These are phyloP conservation scores for Callithrix jacchus DNA, from an alignment of 2,113 vertebrate species.

Conservation along the genomic window DNA sequence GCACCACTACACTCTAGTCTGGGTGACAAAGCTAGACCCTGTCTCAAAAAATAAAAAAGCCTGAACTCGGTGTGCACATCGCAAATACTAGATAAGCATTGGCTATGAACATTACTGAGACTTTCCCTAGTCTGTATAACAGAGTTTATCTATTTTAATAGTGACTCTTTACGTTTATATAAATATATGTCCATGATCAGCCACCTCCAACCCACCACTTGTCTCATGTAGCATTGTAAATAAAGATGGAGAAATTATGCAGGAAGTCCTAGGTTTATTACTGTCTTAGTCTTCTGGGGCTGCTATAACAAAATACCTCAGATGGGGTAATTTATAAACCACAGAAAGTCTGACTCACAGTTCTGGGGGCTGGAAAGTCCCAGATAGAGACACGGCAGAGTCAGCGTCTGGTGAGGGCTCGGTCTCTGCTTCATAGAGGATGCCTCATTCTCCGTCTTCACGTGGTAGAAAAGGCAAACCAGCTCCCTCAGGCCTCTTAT, in stretches of 20 bases:
- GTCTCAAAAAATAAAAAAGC: no score
- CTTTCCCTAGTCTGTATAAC: not conserved
- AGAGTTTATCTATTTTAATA: rapidly evolving
- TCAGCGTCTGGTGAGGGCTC: rapidly evolving
- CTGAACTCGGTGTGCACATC: not conserved
- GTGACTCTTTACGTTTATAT: not conserved
- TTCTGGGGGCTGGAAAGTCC: not conserved
- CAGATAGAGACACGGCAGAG: rapidly evolving
- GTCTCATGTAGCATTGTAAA: not conserved
- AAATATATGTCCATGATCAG: rapidly evolving
- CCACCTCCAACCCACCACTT: rapidly evolving
- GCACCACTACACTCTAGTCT: no score
- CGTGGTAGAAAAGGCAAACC: not conserved
- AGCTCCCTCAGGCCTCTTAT: not conserved
- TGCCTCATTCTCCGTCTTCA: rapidly evolving
- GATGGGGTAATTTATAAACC: no score
- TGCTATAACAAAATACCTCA: not conserved
- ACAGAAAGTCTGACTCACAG: not conserved
- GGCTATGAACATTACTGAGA: rapidly evolving
- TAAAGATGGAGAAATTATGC: not conserved
- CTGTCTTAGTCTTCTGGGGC: not conserved
- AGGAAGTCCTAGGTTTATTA: rapidly evolving
- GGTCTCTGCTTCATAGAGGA: not conserved
- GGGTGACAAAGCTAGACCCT: no score
- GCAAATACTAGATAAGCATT: rapidly evolving